Conservation (phyloP, 2,797 vertebrate genomes). For the Neostethus bicornis region DNA sequence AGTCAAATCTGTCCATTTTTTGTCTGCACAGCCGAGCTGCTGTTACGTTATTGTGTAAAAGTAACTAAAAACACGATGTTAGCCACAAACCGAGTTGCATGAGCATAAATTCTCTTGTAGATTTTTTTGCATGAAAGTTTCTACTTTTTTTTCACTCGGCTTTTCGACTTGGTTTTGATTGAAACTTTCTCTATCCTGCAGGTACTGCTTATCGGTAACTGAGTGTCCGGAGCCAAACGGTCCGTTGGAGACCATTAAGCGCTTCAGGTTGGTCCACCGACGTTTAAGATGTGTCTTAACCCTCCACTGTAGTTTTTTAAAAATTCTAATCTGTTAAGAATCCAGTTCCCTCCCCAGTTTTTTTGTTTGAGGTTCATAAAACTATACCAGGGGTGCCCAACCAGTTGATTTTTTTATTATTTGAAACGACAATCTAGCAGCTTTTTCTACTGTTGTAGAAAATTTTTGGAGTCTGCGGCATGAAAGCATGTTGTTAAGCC, state of each 20-base stretch:
- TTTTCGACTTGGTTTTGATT: constrained; percentile 71
- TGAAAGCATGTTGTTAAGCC: too few species aligned
- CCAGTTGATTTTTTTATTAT: too few species aligned
- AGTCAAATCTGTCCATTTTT: constrained; percentile 79
- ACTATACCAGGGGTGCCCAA: too few species aligned
- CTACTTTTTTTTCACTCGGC: constrained; percentile 56
- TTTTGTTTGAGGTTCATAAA: too few species aligned
- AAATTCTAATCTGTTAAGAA: background rate
- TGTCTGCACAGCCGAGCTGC: constrained; percentile 78
- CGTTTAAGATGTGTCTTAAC: too few species aligned
- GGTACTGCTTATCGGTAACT: constrained; percentile 64
- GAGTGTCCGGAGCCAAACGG: constrained; percentile 60
- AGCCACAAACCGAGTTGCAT: constrained; percentile 87
- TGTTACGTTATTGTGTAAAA: constrained; percentile 77
- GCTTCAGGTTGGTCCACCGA: constrained; percentile 65
- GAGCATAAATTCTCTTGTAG: constrained; percentile 80
- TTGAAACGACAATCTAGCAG: too few species aligned
- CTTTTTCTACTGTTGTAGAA: too few species aligned
- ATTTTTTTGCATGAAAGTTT: constrained; percentile 87
- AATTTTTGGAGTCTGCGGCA: too few species aligned
- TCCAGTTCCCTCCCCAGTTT: background rate
- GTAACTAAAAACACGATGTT: constrained; percentile 66
- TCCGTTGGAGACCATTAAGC: constrained; percentile 45
- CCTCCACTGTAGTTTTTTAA: background rate
- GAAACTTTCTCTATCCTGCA: constrained; percentile 74